Conservation (phyloP, 2,888 invertebrate species). For the Syrphus vitripennis region DNA sequence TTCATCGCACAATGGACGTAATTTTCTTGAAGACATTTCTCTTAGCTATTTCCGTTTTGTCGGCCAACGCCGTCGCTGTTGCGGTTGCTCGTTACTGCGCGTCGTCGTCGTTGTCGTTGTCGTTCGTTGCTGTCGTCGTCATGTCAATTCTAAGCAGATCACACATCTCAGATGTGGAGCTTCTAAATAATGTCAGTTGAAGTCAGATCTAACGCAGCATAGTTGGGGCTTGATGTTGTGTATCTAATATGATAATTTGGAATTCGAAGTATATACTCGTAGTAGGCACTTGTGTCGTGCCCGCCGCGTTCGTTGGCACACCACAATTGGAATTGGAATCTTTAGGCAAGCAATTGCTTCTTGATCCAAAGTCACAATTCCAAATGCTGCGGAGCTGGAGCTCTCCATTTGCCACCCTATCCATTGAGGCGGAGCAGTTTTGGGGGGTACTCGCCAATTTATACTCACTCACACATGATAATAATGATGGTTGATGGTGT, state of each 20-base stretch:
- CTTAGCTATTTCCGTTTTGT: constrained; percentile 70
- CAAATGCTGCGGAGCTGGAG: constrained; percentile 35
- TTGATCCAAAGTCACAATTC: constrained; percentile 62
- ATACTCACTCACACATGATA: constrained; percentile 30
- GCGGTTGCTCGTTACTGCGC: background rate
- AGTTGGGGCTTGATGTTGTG: constrained; percentile 7
- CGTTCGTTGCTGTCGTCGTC: background rate
- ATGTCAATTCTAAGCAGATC: constrained; percentile 40
- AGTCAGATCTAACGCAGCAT: constrained; percentile 41
- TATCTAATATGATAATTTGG: constrained; percentile 70
- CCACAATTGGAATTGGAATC: constrained; percentile 70
- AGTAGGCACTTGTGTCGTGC: constrained; percentile 62
- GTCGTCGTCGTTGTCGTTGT: background rate
- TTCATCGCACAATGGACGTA: constrained; percentile 69
- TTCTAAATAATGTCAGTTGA: constrained; percentile 28
- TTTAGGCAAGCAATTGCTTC: constrained; percentile 68
- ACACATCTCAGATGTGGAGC: constrained; percentile 21
- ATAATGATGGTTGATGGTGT: constrained; percentile 28
- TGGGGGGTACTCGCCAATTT: constrained; percentile 67
- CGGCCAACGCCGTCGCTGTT: constrained; percentile 27
- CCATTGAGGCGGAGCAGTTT: constrained; percentile 50
- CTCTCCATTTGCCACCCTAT: constrained; percentile 50
- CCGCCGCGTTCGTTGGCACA: constrained; percentile 46
- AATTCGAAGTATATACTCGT: constrained; percentile 58
- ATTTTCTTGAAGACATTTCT: constrained; percentile 71